Conservation (phyloP, 35 echinoderm and acorn worm genomes). For the Ophiothrix spiculata region DNA sequence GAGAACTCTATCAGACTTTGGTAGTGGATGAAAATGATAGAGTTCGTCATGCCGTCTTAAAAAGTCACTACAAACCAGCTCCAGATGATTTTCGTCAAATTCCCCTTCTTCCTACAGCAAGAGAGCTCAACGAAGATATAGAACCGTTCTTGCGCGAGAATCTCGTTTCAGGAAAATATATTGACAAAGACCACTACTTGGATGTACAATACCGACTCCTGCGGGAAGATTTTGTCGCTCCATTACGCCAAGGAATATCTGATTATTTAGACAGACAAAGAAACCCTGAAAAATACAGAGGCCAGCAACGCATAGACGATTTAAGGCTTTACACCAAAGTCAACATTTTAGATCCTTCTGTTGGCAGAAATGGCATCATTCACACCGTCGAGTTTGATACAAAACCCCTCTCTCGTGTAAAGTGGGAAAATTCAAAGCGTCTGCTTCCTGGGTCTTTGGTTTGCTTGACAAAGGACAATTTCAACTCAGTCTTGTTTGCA, state of each 20-base stretch:
- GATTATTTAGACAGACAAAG: conserved; percentile 38
- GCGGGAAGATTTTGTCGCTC: conserved; percentile 62
- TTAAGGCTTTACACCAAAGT: conserved; percentile 51
- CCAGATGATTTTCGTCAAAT: conserved; percentile 71
- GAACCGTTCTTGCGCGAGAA: conserved; percentile 48
- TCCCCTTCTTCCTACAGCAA: conserved; percentile 32
- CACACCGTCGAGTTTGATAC: conserved; percentile 44
- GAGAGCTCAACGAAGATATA: conserved; percentile 28
- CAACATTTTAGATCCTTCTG: background rate
- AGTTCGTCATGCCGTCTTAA: too few species aligned
- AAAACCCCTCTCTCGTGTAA: conserved; percentile 18
- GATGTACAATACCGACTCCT: conserved; percentile 68
- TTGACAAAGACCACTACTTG: conserved; percentile 48
- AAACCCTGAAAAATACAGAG: background rate
- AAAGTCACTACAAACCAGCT: too few species aligned
- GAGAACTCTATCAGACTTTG: too few species aligned
- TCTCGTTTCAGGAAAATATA: conserved; percentile 32
- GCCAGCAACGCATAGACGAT: conserved; percentile 33
- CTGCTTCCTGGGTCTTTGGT: conserved; percentile 56
- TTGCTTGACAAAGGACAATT: conserved; percentile 47
- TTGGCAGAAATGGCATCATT: background rate
- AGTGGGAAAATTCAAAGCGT: conserved; percentile 53
- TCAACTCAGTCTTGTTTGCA: conserved; percentile 42
- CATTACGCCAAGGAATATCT: conserved; percentile 51
- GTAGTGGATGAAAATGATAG: too few species aligned